phyloP scores from a whole-genome alignment of 2,888 invertebrate species.

The Troides oblongomaculatus region DNA sequence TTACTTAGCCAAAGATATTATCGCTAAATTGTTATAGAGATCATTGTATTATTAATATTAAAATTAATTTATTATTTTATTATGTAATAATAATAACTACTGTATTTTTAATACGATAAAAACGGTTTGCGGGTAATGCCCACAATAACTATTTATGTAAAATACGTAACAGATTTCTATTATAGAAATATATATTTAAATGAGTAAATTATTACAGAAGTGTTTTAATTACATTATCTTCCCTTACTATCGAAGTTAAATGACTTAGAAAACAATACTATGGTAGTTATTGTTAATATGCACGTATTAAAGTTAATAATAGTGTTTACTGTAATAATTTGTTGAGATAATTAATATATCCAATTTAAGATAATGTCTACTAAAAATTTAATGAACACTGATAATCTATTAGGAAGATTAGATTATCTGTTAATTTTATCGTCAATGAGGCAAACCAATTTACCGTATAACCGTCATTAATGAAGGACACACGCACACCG shows the following conservation, averaged over 20 bases:
- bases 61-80: constrained; percentile 46
- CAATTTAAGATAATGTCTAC: too few species aligned
- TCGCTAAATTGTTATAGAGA: constrained; percentile 48
- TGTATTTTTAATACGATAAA: constrained; percentile 48
- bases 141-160: constrained; percentile 52
- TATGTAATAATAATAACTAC: constrained; percentile 39
- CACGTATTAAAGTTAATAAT: too few species aligned
- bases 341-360: too few species aligned
- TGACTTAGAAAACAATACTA: background rate
- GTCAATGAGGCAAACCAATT: too few species aligned
- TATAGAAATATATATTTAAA: constrained; percentile 73
- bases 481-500: too few species aligned
- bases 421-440: too few species aligned
- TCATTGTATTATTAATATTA: constrained; percentile 52
- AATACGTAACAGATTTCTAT: constrained; percentile 70
- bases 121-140: constrained; percentile 35
- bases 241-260: background rate
- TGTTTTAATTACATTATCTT: constrained; percentile 44
- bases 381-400: too few species aligned
- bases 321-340: too few species aligned
- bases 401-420: too few species aligned
- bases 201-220: constrained; percentile 58
- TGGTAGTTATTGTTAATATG: background rate
- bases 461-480: too few species aligned
- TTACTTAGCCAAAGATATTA: constrained; percentile 67